Percentiles rank a stretch among this genome's conserved stretches.
phyloP scores from a whole-genome alignment of 2,797 vertebrate species.

The Rhinella marina region DNA sequence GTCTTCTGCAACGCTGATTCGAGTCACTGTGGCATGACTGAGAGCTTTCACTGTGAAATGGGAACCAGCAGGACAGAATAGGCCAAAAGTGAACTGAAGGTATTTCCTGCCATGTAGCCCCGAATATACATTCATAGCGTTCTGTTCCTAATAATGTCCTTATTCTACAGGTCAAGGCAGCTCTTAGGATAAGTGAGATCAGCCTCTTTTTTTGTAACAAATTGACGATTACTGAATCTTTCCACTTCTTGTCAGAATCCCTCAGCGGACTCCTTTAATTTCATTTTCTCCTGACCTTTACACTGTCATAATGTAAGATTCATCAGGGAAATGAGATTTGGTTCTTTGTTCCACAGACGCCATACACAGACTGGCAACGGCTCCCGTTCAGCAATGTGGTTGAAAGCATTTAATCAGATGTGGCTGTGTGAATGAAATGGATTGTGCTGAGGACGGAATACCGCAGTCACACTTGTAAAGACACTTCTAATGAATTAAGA shows the following conservation, averaged over 20 bases:
- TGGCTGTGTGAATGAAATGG: not conserved
- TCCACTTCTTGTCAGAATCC: slow-evolving; percentile 50
- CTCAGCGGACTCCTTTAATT: slow-evolving; percentile 57
- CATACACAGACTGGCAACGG: slow-evolving; percentile 23
- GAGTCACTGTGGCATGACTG: not conserved
- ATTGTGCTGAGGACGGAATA: not conserved
- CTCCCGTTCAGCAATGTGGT: slow-evolving; percentile 6
- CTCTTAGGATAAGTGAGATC: slow-evolving; percentile 48
- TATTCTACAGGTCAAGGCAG: slow-evolving; percentile 40
- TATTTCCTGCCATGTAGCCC: slow-evolving; percentile 6
- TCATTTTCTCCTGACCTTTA: slow-evolving; percentile 61
- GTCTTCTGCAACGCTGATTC: not conserved
- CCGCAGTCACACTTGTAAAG: slow-evolving; percentile 16
- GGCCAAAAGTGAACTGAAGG: not conserved
- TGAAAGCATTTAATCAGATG: slow-evolving; percentile 45
- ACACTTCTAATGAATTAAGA: not conserved
- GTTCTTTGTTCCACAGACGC: slow-evolving; percentile 51
- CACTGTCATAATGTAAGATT: slow-evolving; percentile 59
- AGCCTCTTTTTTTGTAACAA: slow-evolving; percentile 37
- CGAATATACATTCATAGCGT: not conserved
- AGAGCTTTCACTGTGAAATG: slow-evolving; percentile 27
- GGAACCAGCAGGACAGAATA: slow-evolving; percentile 3
- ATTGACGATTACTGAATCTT: slow-evolving; percentile 54
- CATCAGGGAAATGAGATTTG: slow-evolving; percentile 59
- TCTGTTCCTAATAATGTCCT: slow-evolving; percentile 17